A percentile compares a stretch with the other conserved stretches of the same genome.
phyloP scores from a whole-genome alignment of 2,113 vertebrate species.

The Eulemur rufifrons region DNA sequence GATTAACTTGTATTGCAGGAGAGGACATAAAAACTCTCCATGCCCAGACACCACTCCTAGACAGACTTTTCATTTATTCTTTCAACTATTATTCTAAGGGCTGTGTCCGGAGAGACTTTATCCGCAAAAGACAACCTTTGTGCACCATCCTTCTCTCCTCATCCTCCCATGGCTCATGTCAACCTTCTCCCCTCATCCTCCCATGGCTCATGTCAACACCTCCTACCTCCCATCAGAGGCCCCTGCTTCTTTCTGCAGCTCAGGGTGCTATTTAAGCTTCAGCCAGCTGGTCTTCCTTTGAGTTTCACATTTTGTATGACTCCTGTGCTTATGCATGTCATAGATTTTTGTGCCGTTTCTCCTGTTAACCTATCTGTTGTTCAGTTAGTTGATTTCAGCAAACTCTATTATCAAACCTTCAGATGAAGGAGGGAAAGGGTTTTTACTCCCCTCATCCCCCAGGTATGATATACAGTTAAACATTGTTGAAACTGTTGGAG shows the following conservation, averaged over 20 bases:
- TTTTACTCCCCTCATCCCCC: neutral
- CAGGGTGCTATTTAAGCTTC: neutral
- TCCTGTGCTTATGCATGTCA: neutral
- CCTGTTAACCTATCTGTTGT: neutral
- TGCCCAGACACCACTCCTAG: neutral
- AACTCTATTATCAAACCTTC: neutral
- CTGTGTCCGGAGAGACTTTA: neutral
- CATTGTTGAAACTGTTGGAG: neutral
- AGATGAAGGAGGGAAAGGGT: neutral
- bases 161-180: neutral
- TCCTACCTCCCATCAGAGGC: neutral
- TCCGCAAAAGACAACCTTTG: neutral
- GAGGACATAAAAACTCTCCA: neutral
- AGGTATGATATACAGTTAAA: neutral
- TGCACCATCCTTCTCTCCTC: neutral
- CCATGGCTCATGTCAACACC: neutral
- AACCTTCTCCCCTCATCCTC: neutral
- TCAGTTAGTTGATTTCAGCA: neutral
- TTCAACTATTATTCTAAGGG: neutral
- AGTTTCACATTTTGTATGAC: neutral
- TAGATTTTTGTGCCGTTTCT: neutral
- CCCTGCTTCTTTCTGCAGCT: neutral
- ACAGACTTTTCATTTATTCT: neutral
- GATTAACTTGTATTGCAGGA: neutral
- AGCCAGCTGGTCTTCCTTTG: neutral